Evolutionary conservation across 2,888 invertebrate genomes (phyloP).

Genomic region (Hirudinaria manillensis): DNA sequence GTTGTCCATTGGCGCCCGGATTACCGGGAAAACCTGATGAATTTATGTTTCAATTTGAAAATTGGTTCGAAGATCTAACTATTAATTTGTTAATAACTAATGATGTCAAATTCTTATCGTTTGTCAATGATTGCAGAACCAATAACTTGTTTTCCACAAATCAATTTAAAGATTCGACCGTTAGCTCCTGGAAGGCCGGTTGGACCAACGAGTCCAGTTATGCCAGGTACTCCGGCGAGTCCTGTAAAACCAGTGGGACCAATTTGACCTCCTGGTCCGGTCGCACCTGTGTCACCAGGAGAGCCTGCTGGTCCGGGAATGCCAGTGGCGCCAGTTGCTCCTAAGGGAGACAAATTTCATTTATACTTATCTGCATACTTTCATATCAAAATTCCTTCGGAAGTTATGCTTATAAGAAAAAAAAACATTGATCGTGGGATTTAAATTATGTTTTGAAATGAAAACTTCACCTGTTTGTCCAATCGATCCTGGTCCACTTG

Average conservation of each 20-base stretch:
- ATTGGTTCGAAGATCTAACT: neutral
- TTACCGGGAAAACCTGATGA: constrained; percentile 18
- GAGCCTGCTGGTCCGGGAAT: neutral
- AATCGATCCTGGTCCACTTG: too few species aligned
- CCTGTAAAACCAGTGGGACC: constrained; percentile 10
- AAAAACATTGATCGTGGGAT: too few species aligned
- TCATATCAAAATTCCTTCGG: neutral
- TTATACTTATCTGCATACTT: neutral
- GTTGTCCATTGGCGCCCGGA: constrained; percentile 22
- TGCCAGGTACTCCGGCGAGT: neutral
- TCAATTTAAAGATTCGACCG: neutral
- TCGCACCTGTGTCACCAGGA: neutral
- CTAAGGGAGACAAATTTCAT: neutral
- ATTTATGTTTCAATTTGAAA: neutral
- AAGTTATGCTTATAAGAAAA: too few species aligned
- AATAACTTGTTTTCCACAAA: neutral
- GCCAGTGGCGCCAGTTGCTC: constrained; percentile 5
- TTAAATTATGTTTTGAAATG: too few species aligned
- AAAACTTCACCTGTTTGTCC: too few species aligned
- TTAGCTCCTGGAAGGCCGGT: neutral
- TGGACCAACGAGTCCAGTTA: constrained; percentile 13
- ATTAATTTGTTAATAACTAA: neutral
- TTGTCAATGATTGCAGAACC: neutral
- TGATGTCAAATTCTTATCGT: neutral
- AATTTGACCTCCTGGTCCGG: neutral